phyloP scores from a whole-genome alignment of 1,140 invertebrate genomes.

The Phocides pigmalion region DNA sequence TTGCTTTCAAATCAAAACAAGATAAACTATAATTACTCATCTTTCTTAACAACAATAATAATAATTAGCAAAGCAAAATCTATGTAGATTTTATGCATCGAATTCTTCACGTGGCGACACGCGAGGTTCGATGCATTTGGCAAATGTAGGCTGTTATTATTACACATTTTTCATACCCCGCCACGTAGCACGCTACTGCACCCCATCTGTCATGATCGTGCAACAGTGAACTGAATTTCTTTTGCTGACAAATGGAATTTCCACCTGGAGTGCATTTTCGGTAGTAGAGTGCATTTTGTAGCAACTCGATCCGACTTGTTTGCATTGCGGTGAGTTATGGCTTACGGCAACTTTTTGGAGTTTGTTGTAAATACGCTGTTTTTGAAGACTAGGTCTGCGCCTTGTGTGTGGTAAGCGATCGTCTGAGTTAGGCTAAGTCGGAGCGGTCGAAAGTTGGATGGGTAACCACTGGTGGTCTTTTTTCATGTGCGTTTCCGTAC shows the following conservation, averaged over 20 bases:
- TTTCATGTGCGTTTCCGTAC: too few relatives aligned
- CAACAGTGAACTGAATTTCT: constrained; percentile 29
- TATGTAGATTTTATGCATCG: not conserved
- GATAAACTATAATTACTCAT: too few relatives aligned
- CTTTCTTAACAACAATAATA: too few relatives aligned
- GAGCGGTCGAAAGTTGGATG: too few relatives aligned
- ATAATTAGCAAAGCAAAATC: not conserved
- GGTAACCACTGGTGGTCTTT: too few relatives aligned
- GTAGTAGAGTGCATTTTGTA: not conserved
- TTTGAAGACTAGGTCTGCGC: too few relatives aligned
- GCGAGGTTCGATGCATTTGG: constrained; percentile 29
- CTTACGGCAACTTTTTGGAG: not conserved
- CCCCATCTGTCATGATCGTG: constrained; percentile 33
- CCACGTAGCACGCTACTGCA: constrained; percentile 24
- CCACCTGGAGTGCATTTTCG: constrained; percentile 28
- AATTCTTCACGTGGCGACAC: constrained; percentile 17
- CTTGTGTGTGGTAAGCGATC: too few relatives aligned
- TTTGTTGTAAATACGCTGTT: not conserved
- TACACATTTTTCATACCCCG: constrained; percentile 28
- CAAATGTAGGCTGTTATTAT: constrained; percentile 28
- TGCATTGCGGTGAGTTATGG: constrained; percentile 1
- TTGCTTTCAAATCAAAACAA: too few relatives aligned
- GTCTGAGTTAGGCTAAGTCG: too few relatives aligned
- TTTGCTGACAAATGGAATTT: constrained; percentile 32
- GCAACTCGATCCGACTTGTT: constrained; percentile 7